A percentile compares a stretch with the other conserved stretches of the same genome.
Evolutionary conservation across 2,888 invertebrate genomes (phyloP).

Genomic region (Diarsia rubi): DNA sequence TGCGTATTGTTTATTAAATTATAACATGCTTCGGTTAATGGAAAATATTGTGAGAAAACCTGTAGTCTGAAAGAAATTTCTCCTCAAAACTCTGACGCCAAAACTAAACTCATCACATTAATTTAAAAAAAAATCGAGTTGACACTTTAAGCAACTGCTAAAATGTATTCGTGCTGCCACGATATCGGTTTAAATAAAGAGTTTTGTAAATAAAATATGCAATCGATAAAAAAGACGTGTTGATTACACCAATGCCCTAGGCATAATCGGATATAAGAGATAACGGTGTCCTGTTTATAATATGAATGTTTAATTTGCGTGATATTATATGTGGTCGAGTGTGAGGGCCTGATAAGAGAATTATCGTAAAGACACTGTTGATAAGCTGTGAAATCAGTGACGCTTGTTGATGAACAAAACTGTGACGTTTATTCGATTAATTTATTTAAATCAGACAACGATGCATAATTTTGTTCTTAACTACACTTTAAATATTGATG

Average conservation of each 20-base stretch:
- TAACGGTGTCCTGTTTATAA: slow-evolving; percentile 14
- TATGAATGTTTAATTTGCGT: slow-evolving; percentile 13
- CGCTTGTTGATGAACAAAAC: slow-evolving; percentile 2
- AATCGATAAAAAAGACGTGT: slow-evolving; percentile 20
- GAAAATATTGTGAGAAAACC: no score
- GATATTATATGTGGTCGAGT: neutral
- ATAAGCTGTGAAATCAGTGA: slow-evolving; percentile 27
- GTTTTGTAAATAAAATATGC: neutral
- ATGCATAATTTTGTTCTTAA: neutral
- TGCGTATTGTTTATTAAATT: no score
- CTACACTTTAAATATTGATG: neutral
- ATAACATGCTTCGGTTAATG: no score
- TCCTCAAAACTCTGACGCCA: no score
- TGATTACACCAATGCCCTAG: slow-evolving; percentile 10
- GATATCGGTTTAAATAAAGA: neutral
- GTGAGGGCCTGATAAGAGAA: slow-evolving; percentile 16
- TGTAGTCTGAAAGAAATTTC: no score
- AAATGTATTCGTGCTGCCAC: neutral
- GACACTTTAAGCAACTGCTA: neutral
- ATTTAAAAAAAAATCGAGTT: no score
- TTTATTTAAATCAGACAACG: neutral
- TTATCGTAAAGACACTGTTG: slow-evolving; percentile 14
- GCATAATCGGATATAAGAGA: slow-evolving; percentile 25
- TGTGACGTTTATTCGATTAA: neutral
- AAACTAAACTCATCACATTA: no score